A percentile compares a stretch with the other conserved stretches of the same genome.
These are phyloP conservation scores for Drosophila robusta DNA, from an alignment of 2,888 invertebrate genomes.

Conservation along the genomic window DNA sequence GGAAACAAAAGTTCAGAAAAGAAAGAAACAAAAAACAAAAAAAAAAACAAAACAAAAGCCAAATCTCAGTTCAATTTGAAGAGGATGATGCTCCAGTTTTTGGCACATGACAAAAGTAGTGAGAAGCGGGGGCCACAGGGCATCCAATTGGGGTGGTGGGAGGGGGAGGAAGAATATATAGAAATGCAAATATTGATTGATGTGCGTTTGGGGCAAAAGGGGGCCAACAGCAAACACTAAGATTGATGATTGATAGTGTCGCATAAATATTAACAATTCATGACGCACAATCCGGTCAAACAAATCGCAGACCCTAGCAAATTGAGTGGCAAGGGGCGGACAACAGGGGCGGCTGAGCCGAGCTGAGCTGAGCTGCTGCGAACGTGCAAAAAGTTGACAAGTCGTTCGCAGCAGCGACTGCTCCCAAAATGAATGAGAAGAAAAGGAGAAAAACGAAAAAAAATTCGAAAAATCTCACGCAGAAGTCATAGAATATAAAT, in stretches of 20 bases:
- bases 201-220: conserved; percentile 32
- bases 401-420: conserved; percentile 19
- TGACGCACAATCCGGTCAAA: conserved; percentile 59
- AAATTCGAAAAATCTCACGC: conserved; percentile 40
- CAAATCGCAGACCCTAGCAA: conserved; percentile 21
- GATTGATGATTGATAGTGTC: conserved; percentile 79
- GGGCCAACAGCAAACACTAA: conserved; percentile 24
- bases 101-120: conserved; percentile 11
- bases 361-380: background rate
- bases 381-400: conserved; percentile 46
- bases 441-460: background rate
- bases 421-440: conserved; percentile 1
- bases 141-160: background rate
- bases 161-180: background rate
- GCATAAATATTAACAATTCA: conserved; percentile 79
- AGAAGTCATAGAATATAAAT: conserved; percentile 72
- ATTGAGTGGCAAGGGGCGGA: background rate
- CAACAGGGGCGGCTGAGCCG: background rate
- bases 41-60: conserved; percentile 13
- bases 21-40: conserved; percentile 9
- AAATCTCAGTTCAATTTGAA: conserved; percentile 29
- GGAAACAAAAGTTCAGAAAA: conserved; percentile 18
- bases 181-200: conserved; percentile 72
- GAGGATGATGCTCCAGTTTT: conserved; percentile 36
- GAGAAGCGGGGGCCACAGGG: background rate